Evolutionary conservation across 2,113 vertebrate genomes (phyloP).

Genomic region (Archocentrus centrarchus): DNA sequence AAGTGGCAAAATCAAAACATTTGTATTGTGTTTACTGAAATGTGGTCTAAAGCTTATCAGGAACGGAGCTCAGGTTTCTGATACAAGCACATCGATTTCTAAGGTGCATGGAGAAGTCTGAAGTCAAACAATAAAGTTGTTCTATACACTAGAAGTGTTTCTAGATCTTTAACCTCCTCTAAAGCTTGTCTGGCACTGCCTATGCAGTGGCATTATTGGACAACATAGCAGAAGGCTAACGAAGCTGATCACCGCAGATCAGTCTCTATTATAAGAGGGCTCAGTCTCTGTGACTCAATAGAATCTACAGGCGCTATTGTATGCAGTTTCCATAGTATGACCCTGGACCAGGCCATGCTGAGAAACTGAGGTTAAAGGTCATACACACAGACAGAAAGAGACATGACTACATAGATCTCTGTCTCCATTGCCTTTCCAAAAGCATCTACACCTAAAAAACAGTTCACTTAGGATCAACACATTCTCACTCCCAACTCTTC

Average conservation of each 20-base stretch:
- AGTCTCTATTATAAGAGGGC: conserved; percentile 49
- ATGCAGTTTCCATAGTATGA: conserved; percentile 55
- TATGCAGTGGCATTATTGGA: neutral
- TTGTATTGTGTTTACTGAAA: neutral
- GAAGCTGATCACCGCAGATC: conserved; percentile 27
- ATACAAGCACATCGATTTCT: neutral
- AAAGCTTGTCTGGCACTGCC: neutral
- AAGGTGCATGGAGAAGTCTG: neutral
- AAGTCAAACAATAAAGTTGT: conserved; percentile 3
- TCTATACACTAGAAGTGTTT: neutral
- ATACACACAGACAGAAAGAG: conserved; percentile 37
- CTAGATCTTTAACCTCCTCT: neutral
- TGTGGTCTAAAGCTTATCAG: neutral
- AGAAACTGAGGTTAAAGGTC: conserved; percentile 43
- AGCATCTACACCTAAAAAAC: neutral
- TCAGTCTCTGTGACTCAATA: conserved; percentile 46
- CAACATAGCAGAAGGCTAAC: conserved; percentile 39
- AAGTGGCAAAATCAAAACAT: neutral
- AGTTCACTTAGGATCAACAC: neutral
- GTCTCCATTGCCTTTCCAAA: conserved; percentile 3
- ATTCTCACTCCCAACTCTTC: neutral
- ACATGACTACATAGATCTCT: conserved; percentile 25
- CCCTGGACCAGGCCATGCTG: conserved; percentile 46
- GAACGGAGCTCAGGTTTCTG: no score
- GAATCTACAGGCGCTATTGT: conserved; percentile 52